Evolutionary conservation across 1,140 invertebrate species (phyloP).

Genomic region (Brevipalpus yothersi): DNA sequence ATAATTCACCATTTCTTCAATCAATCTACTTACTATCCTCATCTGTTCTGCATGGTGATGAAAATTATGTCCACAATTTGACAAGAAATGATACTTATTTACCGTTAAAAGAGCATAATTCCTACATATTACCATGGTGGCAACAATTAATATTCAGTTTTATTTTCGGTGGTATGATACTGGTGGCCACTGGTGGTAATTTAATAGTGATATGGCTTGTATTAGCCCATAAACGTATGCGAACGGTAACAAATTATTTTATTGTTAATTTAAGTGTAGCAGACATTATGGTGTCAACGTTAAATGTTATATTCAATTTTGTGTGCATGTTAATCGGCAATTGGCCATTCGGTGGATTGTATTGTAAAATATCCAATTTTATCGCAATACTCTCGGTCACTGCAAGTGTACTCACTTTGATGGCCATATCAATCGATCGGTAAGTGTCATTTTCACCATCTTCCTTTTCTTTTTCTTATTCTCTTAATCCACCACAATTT

Average conservation of each 20-base stretch:
- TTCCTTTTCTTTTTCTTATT: neutral
- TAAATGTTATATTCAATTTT: constrained; percentile 26
- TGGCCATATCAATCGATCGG: constrained; percentile 16
- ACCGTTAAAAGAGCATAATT: neutral
- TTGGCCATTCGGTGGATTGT: constrained; percentile 61
- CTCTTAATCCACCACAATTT: no score
- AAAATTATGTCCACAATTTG: no score
- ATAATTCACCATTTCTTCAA: no score
- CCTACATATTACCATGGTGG: neutral
- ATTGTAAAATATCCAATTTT: constrained; percentile 69
- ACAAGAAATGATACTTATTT: no score
- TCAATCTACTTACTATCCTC: no score
- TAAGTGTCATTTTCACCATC: neutral
- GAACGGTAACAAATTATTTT: constrained; percentile 19
- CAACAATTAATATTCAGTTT: constrained; percentile 25
- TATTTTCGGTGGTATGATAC: constrained; percentile 30
- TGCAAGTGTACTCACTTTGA: constrained; percentile 35
- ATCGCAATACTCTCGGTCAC: constrained; percentile 64
- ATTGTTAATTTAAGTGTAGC: constrained; percentile 18
- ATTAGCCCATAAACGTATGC: constrained; percentile 36
- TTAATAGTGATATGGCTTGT: constrained; percentile 72
- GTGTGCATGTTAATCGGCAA: constrained; percentile 26
- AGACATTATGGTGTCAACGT: constrained; percentile 19
- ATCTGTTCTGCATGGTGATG: no score
- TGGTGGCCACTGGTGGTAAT: constrained; percentile 53